Evolutionary conservation across 2,113 vertebrate species (phyloP), one percentile per base, ranked within the genome.

Genomic region (Emberiza fucata): DNA sequence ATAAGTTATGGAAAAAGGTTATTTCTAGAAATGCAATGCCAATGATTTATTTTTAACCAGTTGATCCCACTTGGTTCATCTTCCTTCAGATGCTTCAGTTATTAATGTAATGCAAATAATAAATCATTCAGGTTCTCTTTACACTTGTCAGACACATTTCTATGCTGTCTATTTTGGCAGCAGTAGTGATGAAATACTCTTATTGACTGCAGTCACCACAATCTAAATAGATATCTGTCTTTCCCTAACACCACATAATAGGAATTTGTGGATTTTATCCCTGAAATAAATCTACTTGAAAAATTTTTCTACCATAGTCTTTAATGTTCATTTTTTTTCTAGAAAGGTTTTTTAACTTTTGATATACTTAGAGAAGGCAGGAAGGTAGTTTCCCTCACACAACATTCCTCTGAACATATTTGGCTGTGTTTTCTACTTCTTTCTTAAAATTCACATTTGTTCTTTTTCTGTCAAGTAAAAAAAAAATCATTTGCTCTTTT

Each of bases 121-220:
- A 95, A 92, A 77, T 95, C 83, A 83, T 95, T 88, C 60, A 45
- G 1, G 63, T 92, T 91, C 77, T 94, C 48, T 91, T 92, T 91
- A 53, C 4, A 19, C 75, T 90, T 93, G 88, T 97, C 90, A 95
- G 66, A 70, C 28, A 48, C 29, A 21, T 88, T 83, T 92, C 83
- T 95, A 5, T 86, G 65, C 56, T 57, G 61, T 64, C 54, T 68
- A 14, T 89, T 97, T 90, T 95, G 86, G 60, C 90, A 95, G 86
- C 39, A 95, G 57, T 53, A 68, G 88, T 92, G 91, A 93, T 95
- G 79, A 95, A 93, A 96, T 91, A 68, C 39, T 40, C 53, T 87
- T 96, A 96, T 72, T 94, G 94, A 93, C 83, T 91, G 57, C 35
- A 83, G 60, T 91, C 81, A 66, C 47, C 28, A 25, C 63, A 56